Percentiles rank a stretch among this genome's conserved stretches.
Conservation (phyloP, 2,113 vertebrate species). For the Semnornis frantzii region DNA sequence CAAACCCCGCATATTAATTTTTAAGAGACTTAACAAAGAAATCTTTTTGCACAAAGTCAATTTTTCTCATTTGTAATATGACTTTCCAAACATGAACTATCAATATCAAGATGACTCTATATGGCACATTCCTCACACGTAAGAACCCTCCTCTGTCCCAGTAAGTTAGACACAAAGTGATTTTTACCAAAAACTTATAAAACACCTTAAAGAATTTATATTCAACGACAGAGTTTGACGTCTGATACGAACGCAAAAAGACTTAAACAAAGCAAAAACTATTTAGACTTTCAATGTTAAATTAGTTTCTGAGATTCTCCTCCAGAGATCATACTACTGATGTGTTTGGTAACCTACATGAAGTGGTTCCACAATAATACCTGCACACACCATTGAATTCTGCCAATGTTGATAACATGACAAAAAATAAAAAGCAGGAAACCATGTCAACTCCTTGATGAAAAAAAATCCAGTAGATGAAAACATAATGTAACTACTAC, state of each 20-base stretch:
- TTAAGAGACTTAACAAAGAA: neutral
- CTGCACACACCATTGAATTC: neutral
- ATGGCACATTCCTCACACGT: neutral
- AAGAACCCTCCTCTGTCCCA: neutral
- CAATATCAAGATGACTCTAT: neutral
- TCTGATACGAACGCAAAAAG: neutral
- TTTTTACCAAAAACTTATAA: neutral
- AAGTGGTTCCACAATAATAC: neutral
- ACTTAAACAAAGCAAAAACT: neutral
- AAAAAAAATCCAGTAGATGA: neutral
- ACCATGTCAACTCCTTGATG: rapidly evolving
- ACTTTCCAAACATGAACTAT: neutral
- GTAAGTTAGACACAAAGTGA: neutral
- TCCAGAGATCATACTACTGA: neutral
- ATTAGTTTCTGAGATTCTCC: neutral
- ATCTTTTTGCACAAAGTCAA: neutral
- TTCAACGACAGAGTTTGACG: neutral
- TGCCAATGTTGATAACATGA: neutral
- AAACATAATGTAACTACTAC: neutral
- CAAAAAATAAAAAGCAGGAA: neutral
- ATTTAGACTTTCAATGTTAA: neutral
- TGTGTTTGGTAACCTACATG: neutral
- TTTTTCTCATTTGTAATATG: neutral
- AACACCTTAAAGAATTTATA: neutral
- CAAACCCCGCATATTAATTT: neutral